These are phyloP conservation scores for Anadara kagoshimensis DNA, from an alignment of 1,140 invertebrate genomes.

Conservation along the genomic window DNA sequence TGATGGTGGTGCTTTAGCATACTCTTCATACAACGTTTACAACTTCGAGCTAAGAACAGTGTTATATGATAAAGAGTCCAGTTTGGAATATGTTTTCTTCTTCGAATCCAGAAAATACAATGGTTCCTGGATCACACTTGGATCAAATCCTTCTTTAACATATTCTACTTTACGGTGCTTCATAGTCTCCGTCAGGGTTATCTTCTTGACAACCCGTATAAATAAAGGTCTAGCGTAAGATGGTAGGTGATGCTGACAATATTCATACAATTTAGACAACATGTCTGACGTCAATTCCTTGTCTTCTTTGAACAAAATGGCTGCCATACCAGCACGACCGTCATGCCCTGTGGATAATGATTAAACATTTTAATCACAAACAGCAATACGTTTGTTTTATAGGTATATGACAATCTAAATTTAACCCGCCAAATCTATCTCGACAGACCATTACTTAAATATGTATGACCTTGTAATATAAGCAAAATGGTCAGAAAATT, in stretches of 20 bases:
- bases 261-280: constrained; percentile 47
- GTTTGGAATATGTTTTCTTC: constrained; percentile 73
- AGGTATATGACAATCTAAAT: no score
- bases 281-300: constrained; percentile 28
- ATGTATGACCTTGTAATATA: no score
- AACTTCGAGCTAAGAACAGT: constrained; percentile 15
- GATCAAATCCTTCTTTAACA: constrained; percentile 91
- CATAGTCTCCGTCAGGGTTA: constrained; percentile 39
- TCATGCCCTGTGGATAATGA: constrained; percentile 81
- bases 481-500: no score
- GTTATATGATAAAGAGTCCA: not conserved
- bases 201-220: constrained; percentile 78
- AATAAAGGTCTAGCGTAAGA: constrained; percentile 90
- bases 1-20: no score
- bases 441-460: no score
- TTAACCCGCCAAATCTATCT: no score
- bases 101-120: constrained; percentile 82
- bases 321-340: constrained; percentile 95
- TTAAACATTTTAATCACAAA: no score
- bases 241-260: constrained; percentile 78
- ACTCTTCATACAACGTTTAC: no score
- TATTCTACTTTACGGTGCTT: constrained; percentile 77
- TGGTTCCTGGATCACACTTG: constrained; percentile 84
- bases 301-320: constrained; percentile 78
- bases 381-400: no score